phyloP scores from a whole-genome alignment of 37 sponge, comb jelly and placozoan genomes.

The Aplysina aerophoba region DNA sequence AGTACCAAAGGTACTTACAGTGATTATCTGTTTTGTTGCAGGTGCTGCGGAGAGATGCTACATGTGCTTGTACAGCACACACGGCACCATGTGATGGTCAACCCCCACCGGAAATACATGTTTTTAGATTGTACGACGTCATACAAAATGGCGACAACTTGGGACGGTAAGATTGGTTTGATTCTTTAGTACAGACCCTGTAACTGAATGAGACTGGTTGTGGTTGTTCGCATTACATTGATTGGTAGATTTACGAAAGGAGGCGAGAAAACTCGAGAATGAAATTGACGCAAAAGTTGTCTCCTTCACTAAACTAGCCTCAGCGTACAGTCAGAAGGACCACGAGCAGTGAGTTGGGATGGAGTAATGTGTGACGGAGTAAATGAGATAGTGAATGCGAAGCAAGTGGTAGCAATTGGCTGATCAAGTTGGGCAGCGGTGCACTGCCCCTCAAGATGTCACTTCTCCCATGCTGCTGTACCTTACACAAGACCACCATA shows the following conservation, averaged over 20 bases:
- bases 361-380: no score
- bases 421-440: no score
- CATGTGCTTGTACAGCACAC: no score
- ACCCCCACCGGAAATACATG: background rate
- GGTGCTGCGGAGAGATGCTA: no score
- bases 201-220: no score
- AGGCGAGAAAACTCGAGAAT: constrained; percentile 86
- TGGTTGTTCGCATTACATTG: background rate
- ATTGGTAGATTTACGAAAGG: constrained; percentile 75
- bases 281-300: constrained; percentile 89
- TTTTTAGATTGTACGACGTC: background rate
- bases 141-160: constrained; percentile 14
- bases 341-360: background rate
- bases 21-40: no score
- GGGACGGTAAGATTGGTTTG: constrained; percentile 7
- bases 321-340: constrained; percentile 72
- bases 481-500: no score
- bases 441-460: background rate
- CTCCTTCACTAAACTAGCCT: constrained; percentile 89
- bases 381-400: no score
- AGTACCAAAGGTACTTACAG: no score
- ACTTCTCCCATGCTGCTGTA: background rate
- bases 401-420: no score
- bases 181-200: background rate
- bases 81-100: no score